phyloP scores from a whole-genome alignment of 2,888 invertebrate species.

The Bimastos eiseni region DNA sequence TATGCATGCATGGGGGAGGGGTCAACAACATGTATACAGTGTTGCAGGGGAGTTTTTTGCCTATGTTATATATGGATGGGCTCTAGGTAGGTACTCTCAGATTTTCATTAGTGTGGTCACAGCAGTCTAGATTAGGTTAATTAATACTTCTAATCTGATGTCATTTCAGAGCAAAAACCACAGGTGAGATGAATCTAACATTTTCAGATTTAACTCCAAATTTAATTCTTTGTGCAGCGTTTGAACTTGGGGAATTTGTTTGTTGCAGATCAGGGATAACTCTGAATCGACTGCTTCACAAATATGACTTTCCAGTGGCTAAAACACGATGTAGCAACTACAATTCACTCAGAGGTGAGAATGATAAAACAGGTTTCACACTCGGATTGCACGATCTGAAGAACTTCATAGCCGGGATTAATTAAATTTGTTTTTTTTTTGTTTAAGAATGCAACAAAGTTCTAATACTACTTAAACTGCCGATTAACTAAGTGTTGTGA shows the following conservation, averaged over 20 bases:
- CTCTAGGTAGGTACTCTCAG: no score
- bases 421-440: neutral
- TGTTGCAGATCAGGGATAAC: conserved; percentile 13
- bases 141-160: neutral
- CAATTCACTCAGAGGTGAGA: neutral
- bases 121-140: no score
- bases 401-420: neutral
- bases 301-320: neutral
- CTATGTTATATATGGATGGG: no score
- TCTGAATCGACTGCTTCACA: neutral
- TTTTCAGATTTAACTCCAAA: neutral
- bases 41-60: no score
- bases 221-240: neutral
- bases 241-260: neutral
- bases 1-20: no score
- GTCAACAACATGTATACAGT: no score
- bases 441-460: neutral
- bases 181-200: neutral
- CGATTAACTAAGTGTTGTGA: neutral
- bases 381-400: neutral
- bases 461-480: neutral
- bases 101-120: no score
- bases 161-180: neutral
- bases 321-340: conserved; percentile 3
- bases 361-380: neutral